Evolutionary conservation across 2,797 vertebrate species (phyloP).

Genomic region (Psittacula echo): DNA sequence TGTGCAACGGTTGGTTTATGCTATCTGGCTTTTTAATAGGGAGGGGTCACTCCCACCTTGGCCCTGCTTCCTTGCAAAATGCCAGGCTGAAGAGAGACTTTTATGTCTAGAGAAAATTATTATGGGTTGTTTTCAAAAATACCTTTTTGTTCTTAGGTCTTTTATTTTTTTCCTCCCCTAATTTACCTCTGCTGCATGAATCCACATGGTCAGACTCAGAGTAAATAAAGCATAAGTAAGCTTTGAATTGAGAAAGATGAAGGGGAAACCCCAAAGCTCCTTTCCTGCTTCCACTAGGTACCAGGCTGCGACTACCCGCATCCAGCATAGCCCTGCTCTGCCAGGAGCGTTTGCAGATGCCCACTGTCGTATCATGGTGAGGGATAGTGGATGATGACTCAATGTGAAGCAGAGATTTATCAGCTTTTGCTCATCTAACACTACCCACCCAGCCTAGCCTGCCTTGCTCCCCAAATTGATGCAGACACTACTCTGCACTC

Average conservation of each 20-base stretch:
- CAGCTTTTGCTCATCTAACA: background rate
- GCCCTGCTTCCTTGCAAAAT: background rate
- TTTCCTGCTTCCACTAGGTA: background rate
- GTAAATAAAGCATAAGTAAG: background rate
- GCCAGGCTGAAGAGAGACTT: background rate
- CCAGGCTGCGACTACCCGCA: background rate
- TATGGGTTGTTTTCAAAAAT: background rate
- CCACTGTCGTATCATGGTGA: rapidly evolving
- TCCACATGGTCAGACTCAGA: background rate
- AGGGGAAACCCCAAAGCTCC: background rate
- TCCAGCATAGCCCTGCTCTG: background rate
- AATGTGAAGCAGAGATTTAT: background rate
- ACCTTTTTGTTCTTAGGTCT: background rate
- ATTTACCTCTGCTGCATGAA: background rate
- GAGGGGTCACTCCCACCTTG: background rate
- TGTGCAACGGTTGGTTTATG: background rate
- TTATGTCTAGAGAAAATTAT: background rate
- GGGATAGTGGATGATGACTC: background rate
- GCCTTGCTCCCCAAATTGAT: background rate
- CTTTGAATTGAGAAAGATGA: background rate
- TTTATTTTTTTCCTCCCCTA: background rate
- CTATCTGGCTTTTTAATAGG: background rate
- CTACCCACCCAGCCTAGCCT: background rate
- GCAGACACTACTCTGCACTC: rapidly evolving
- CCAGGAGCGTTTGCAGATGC: background rate